Base-by-base conservation (phyloP, 2,113 vertebrate species). In the Amazona guildingii region DNA sequence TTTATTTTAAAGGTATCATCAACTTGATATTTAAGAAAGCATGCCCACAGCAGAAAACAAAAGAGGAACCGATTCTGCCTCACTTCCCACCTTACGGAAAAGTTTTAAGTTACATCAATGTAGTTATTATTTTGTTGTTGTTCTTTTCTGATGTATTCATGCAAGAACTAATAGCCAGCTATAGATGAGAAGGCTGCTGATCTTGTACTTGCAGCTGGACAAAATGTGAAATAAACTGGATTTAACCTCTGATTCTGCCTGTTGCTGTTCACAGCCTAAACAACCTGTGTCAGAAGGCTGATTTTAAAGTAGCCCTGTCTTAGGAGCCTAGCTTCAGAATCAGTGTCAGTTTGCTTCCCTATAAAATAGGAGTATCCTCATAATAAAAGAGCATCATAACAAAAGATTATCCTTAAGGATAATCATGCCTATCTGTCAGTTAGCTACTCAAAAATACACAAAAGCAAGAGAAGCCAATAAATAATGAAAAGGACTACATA, bases 41-140 rank as follows among this genome's bases (percentile, higher is more conserved):
- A 76, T 46, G 28, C 10, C 17, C 27, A 68, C 13, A 73, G 48
- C 9, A 73, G 33, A 92, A 86, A 89, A 55, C 49, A 90, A 82
- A 82, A 72, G 37, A 83, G 63, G 41, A 96, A 85, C n/a, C n/a
- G 43, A 74, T 70, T 73, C 75, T 80, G 72, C 44, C 24, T 86
- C 5, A 2, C 46, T 66, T 76, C 31, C 43, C 33, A n/a, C 86
- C 55, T 74, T 70, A 62, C 0, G 0, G 62, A 39, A 74, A 81
- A 88, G 61, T 70, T 86, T 91, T 39, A 52, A 51, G 61, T 92
- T 85, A 78, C 54, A 81, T 59, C 63, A 77, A 57, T 67, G 59
- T 54, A 70, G 68, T 44, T 39, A 29, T 28, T 61, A 43, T 55
- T 23, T 51, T 39, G 64, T 35, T 24, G 2, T 54, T 52, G 13